These are phyloP conservation scores for Coilia nasus DNA, from an alignment of 2,797 vertebrate species.

Conservation along the genomic window DNA sequence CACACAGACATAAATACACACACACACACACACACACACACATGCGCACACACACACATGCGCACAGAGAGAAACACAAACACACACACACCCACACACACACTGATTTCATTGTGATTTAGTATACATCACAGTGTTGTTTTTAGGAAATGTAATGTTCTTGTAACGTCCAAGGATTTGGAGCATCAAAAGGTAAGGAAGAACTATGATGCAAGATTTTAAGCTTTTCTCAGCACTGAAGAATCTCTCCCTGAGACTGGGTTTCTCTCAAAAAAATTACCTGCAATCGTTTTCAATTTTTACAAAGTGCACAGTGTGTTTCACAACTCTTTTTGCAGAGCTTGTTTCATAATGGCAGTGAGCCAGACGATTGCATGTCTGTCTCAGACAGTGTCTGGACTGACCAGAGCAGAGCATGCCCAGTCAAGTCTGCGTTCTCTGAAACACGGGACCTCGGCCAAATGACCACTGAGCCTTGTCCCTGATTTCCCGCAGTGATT, in stretches of 20 bases:
- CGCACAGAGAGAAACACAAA: background rate
- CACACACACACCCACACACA: background rate
- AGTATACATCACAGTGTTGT: background rate
- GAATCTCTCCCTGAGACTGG: background rate
- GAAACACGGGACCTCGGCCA: background rate
- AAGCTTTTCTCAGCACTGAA: background rate
- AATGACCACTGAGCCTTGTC: background rate
- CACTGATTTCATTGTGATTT: background rate
- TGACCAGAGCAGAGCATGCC: background rate
- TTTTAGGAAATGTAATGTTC: background rate
- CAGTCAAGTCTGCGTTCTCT: background rate
- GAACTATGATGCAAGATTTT: background rate
- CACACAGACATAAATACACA: background rate
- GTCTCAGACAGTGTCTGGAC: background rate
- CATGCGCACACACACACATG: background rate
- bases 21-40: slow-evolving; percentile 1
- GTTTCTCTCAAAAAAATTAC: background rate
- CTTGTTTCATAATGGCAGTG: background rate
- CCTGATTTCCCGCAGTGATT: background rate
- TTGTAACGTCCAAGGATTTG: background rate
- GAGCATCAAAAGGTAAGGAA: slow-evolving; percentile 3
- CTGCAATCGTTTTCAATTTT: background rate
- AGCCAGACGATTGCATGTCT: background rate
- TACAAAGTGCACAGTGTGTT: background rate
- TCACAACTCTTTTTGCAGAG: background rate